Evolutionary conservation across 2,797 vertebrate genomes (phyloP).

Genomic region (Scolopax rusticola): DNA sequence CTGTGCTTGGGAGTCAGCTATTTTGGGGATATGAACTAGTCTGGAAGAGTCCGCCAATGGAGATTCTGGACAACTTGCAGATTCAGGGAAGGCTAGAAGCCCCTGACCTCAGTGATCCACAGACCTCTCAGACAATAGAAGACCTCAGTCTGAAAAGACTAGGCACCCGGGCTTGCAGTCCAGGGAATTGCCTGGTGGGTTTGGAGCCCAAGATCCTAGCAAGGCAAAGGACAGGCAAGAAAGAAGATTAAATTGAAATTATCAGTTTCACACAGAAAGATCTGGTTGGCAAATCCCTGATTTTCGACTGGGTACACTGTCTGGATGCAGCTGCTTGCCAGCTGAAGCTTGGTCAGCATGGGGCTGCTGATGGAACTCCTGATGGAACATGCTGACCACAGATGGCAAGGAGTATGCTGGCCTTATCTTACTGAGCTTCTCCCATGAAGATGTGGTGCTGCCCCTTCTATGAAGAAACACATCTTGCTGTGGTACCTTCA

Average conservation of each 20-base stretch:
- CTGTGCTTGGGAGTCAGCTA: background rate
- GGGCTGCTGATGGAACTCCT: background rate
- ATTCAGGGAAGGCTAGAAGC: background rate
- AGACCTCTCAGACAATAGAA: background rate
- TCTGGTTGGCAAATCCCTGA: background rate
- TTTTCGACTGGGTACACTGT: accelerated
- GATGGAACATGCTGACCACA: background rate
- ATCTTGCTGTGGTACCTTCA: background rate
- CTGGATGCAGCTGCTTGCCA: background rate
- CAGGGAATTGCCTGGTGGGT: background rate
- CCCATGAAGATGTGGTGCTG: background rate
- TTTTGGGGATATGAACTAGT: background rate
- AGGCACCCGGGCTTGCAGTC: background rate
- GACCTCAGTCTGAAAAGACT: background rate
- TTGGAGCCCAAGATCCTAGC: background rate
- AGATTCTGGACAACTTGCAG: background rate
- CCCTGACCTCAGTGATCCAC: background rate
- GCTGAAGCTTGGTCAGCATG: background rate
- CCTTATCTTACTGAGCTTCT: background rate
- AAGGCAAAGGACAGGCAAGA: background rate
- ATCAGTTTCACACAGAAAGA: background rate
- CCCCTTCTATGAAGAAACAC: background rate
- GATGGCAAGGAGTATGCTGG: background rate
- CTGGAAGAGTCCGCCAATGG: background rate
- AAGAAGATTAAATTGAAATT: background rate